Conservation (phyloP, 2,113 vertebrate genomes). For the Lipotes vexillifer region DNA sequence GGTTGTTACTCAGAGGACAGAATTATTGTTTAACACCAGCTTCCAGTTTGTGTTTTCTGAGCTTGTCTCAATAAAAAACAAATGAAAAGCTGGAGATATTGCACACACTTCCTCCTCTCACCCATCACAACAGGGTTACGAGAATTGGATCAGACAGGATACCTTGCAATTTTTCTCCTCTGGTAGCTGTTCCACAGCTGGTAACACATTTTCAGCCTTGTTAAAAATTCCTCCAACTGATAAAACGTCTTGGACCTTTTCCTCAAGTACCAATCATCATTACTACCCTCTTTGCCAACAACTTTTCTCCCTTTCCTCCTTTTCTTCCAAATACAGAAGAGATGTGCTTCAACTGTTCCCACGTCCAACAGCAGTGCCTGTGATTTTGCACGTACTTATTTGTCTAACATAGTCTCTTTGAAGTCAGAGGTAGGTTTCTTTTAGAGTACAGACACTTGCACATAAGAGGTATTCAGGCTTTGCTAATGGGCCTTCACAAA, state of each 20-base stretch:
- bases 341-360: neutral
- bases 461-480: neutral
- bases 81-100: neutral
- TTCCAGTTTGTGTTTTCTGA: constrained; percentile 2
- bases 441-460: neutral
- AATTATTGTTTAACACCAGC: neutral
- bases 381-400: neutral
- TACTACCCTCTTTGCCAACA: neutral
- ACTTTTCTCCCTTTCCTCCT: neutral
- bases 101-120: neutral
- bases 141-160: constrained; percentile 15
- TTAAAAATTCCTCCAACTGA: constrained; percentile 38
- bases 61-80: constrained; percentile 41
- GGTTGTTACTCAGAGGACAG: neutral
- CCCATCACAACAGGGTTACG: neutral
- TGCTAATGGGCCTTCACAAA: neutral
- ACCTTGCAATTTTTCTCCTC: neutral
- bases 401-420: neutral
- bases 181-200: neutral
- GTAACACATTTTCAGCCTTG: constrained; percentile 24
- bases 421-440: neutral
- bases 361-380: neutral
- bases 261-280: neutral
- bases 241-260: constrained; percentile 21
- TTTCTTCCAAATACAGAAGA: neutral